Evolutionary conservation across 2,888 invertebrate genomes (phyloP).

Genomic region (Nephrotoma appendiculata): DNA sequence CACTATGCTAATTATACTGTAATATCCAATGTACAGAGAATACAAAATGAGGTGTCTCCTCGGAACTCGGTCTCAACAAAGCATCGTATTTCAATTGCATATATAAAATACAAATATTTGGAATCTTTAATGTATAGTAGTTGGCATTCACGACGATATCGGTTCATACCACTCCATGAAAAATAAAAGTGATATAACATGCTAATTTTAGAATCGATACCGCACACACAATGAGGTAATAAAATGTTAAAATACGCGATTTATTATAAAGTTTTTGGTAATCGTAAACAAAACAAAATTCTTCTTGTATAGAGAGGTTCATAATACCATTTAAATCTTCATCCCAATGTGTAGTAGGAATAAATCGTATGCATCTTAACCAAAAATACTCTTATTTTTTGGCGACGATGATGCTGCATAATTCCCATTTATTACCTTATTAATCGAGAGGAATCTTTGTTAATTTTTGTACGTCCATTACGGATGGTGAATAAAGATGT

Average conservation of each 20-base stretch:
- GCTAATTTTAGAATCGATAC: background rate
- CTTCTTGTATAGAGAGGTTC: background rate
- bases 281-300: background rate
- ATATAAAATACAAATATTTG: background rate
- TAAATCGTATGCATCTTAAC: background rate
- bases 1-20: background rate
- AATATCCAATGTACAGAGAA: background rate
- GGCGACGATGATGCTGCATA: background rate
- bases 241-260: background rate
- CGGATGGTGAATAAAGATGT: background rate
- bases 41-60: background rate
- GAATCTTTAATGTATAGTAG: background rate
- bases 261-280: background rate
- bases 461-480: background rate
- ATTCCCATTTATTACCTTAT: background rate
- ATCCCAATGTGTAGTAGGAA: background rate
- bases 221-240: background rate
- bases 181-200: background rate
- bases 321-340: background rate
- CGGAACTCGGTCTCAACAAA: background rate
- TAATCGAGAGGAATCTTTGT: background rate
- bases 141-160: background rate
- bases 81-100: background rate
- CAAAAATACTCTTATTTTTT: background rate
- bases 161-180: background rate